phyloP scores from a whole-genome alignment of 2,888 invertebrate genomes.

The Polydrusus tereticollis region DNA sequence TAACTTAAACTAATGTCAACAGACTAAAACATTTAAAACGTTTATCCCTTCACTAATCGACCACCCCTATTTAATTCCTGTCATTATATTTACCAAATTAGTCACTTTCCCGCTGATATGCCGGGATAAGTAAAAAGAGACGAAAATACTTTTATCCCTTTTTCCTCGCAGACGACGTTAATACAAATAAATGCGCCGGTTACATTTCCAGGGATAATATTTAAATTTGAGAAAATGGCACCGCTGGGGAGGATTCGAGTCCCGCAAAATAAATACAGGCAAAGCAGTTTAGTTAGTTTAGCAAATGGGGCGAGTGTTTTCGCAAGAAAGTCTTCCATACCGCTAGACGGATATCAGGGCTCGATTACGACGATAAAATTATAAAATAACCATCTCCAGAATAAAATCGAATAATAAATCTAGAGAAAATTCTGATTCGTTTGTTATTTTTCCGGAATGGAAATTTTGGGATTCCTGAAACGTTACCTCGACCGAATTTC shows the following conservation, averaged over 20 bases:
- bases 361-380: slow-evolving; percentile 59
- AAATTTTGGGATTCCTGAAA: slow-evolving; percentile 24
- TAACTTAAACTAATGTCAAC: neutral
- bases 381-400: slow-evolving; percentile 47
- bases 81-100: slow-evolving; percentile 13
- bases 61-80: slow-evolving; percentile 10
- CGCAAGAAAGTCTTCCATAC: slow-evolving; percentile 61
- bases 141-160: slow-evolving; percentile 17
- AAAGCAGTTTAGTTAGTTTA: slow-evolving; percentile 70
- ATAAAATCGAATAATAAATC: slow-evolving; percentile 48
- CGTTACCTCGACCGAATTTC: slow-evolving; percentile 28
- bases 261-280: slow-evolving; percentile 67
- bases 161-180: slow-evolving; percentile 17
- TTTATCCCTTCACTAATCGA: slow-evolving; percentile 4
- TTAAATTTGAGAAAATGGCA: slow-evolving; percentile 58
- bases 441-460: slow-evolving; percentile 39
- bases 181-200: slow-evolving; percentile 41
- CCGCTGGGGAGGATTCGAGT: slow-evolving; percentile 53
- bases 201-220: slow-evolving; percentile 53
- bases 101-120: neutral
- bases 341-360: slow-evolving; percentile 57
- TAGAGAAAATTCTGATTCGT: slow-evolving; percentile 40
- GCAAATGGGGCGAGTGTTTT: slow-evolving; percentile 70
- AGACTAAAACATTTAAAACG: neutral
- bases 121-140: slow-evolving; percentile 6